Evolutionary conservation across 2,113 vertebrate genomes (phyloP).

Genomic region (Gavia stellata): DNA sequence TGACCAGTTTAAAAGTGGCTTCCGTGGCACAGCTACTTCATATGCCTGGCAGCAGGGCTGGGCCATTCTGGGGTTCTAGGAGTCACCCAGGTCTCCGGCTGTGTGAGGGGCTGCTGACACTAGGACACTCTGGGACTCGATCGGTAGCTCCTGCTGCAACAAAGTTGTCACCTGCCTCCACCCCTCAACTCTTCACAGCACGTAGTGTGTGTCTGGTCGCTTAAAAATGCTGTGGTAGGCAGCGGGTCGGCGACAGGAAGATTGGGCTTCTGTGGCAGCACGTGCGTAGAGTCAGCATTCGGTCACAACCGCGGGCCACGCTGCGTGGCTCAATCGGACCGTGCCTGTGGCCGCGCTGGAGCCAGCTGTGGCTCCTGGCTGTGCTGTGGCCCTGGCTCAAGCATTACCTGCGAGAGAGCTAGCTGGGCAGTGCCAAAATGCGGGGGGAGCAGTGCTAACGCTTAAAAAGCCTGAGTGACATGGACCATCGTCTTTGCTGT

Average conservation of each 20-base stretch:
- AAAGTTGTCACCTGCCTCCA: background rate
- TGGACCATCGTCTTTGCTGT: fast-evolving
- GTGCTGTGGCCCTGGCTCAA: background rate
- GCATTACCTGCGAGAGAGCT: background rate
- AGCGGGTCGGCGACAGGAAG: no score
- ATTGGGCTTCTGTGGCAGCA: fast-evolving
- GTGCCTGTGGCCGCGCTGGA: fast-evolving
- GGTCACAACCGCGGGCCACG: fast-evolving
- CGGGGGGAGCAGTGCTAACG: background rate
- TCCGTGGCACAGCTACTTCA: background rate
- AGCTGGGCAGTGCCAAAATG: background rate
- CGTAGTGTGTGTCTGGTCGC: fast-evolving
- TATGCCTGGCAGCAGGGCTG: background rate
- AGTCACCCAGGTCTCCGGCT: fast-evolving
- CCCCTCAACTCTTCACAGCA: background rate
- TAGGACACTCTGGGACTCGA: background rate
- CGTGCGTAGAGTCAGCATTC: fast-evolving
- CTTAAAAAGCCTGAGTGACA: background rate
- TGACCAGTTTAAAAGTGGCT: background rate
- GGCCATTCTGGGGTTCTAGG: fast-evolving
- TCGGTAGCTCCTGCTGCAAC: background rate
- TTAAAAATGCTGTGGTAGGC: background rate
- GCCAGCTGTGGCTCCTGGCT: background rate
- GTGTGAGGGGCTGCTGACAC: background rate
- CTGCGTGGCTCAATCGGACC: fast-evolving